A percentile compares a stretch with the other conserved stretches of the same genome.
Conservation (phyloP, 2,113 vertebrate genomes). For the Bostrychus sinensis region DNA sequence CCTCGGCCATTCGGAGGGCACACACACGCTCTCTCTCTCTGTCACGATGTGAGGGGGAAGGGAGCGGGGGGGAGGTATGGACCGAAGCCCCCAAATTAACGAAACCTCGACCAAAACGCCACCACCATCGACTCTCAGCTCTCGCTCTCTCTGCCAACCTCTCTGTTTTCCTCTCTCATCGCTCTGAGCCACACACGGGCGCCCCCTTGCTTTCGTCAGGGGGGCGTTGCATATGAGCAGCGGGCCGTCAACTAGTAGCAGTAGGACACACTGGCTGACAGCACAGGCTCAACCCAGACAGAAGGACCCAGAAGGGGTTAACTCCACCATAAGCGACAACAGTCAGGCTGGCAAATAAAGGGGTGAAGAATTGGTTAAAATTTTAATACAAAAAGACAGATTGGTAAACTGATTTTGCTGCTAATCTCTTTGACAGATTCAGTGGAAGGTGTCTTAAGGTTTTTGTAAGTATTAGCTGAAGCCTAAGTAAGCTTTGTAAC, state of each 20-base stretch:
- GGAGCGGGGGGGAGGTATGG: slow-evolving; percentile 68
- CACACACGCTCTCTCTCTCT: slow-evolving; percentile 65
- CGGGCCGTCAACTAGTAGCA: slow-evolving; percentile 93
- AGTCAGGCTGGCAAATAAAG: slow-evolving; percentile 99
- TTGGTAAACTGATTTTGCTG: slow-evolving; percentile 42
- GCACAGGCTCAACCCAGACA: slow-evolving; percentile 98
- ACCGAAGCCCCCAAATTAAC: slow-evolving; percentile 81
- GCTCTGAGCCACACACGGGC: slow-evolving; percentile 73
- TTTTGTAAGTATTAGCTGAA: slow-evolving; percentile 31
- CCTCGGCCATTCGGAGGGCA: slow-evolving; percentile 74
- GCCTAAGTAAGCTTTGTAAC: slow-evolving; percentile 4
- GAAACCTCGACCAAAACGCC: slow-evolving; percentile 80
- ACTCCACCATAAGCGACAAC: slow-evolving; percentile 98
- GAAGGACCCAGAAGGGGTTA: slow-evolving; percentile 98
- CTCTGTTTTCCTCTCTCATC: slow-evolving; percentile 78
- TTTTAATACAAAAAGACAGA: slow-evolving; percentile 76
- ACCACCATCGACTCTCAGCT: slow-evolving; percentile 73
- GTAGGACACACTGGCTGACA: slow-evolving; percentile 93
- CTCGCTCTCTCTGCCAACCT: too few relatives aligned
- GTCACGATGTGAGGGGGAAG: slow-evolving; percentile 74
- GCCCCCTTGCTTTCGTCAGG: slow-evolving; percentile 45
- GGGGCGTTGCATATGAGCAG: slow-evolving; percentile 88
- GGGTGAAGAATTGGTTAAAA: slow-evolving; percentile 99
- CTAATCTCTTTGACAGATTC: slow-evolving; percentile 37
- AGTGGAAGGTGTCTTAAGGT: slow-evolving; percentile 8